phyloP scores from a whole-genome alignment of 2,113 vertebrate genomes.

The Centropristis striata region DNA sequence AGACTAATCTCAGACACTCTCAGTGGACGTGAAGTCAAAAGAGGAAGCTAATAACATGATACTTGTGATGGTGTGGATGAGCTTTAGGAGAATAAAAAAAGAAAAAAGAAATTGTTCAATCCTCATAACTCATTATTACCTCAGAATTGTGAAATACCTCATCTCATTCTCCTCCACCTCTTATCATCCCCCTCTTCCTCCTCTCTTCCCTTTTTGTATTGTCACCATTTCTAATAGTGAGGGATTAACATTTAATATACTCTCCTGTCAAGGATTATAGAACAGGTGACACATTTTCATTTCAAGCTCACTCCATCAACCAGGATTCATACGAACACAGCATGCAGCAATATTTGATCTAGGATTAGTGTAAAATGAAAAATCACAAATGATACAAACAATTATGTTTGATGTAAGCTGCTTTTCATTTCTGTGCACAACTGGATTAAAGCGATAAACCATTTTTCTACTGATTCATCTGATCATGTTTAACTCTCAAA shows the following conservation, averaged over 20 bases:
- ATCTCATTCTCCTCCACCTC: constrained; percentile 21
- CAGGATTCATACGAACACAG: constrained; percentile 32
- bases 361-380: constrained; percentile 64
- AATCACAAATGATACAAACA: constrained; percentile 69
- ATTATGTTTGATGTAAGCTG: constrained; percentile 71
- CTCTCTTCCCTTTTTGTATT: constrained; percentile 18
- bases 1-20: constrained; percentile 70
- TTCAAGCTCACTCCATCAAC: constrained; percentile 48
- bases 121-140: constrained; percentile 44
- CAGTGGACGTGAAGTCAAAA: constrained; percentile 53
- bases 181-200: background rate
- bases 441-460: constrained; percentile 64
- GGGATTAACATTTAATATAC: constrained; percentile 80
- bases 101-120: constrained; percentile 29
- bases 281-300: constrained; percentile 78
- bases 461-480: constrained; percentile 52
- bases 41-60: constrained; percentile 59
- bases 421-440: constrained; percentile 51
- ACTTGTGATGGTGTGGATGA: constrained; percentile 33
- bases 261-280: constrained; percentile 70
- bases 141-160: constrained; percentile 30
- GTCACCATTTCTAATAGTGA: constrained; percentile 63
- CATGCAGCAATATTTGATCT: constrained; percentile 58
- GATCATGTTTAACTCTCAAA: constrained; percentile 27
- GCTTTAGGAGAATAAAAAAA: constrained; percentile 19